These are phyloP conservation scores for Falco berigora DNA, from an alignment of 2,797 vertebrate species.

Conservation along the genomic window DNA sequence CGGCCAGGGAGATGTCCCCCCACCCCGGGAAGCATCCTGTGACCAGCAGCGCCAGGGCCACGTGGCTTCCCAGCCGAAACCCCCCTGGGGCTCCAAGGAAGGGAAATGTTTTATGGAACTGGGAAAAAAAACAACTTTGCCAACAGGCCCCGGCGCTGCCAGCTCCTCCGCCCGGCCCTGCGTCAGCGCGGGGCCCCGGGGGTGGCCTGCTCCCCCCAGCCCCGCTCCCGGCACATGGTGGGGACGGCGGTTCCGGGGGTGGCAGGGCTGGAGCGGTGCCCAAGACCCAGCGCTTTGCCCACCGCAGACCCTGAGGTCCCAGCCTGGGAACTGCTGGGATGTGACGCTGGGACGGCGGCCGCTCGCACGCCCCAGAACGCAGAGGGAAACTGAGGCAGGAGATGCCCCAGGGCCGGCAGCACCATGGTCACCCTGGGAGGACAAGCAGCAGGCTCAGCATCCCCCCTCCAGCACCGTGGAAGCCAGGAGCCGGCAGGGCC, in stretches of 20 bases:
- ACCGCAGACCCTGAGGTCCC: not conserved
- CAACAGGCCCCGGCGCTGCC: not conserved
- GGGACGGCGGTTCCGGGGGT: accelerated
- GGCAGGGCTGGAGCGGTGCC: not conserved
- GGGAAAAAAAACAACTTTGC: not conserved
- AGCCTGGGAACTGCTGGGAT: not conserved
- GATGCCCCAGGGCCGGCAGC: accelerated
- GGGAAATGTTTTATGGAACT: slow-evolving; percentile 19
- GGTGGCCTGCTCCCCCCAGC: not conserved
- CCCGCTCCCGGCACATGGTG: accelerated
- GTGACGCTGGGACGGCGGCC: accelerated
- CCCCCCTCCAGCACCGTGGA: not conserved
- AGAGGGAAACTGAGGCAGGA: not conserved
- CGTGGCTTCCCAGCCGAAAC: not conserved
- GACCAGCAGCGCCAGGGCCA: not conserved
- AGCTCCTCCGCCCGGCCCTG: not conserved
- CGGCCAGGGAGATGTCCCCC: not conserved
- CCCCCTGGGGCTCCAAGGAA: not conserved
- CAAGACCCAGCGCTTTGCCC: accelerated
- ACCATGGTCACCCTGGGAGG: accelerated
- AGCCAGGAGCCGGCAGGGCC: not conserved
- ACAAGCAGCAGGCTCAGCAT: not conserved
- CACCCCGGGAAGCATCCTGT: not conserved
- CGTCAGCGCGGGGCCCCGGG: not conserved
- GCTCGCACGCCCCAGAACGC: not conserved